A percentile compares a stretch with the other conserved stretches of the same genome.
These are phyloP conservation scores for Pachypsylla venusta DNA, from an alignment of 1,140 invertebrate species.

Conservation along the genomic window DNA sequence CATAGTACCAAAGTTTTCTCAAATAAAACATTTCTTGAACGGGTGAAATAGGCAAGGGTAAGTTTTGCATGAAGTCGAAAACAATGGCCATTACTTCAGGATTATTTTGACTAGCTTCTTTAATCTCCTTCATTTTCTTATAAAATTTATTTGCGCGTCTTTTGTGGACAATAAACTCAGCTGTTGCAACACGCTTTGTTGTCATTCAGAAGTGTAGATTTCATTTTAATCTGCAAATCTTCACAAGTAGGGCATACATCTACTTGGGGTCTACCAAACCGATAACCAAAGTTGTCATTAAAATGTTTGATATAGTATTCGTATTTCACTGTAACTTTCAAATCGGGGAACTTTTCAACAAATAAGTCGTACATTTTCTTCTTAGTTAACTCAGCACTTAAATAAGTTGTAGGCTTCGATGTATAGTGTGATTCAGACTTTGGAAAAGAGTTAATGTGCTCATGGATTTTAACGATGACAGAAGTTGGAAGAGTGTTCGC, in stretches of 20 bases:
- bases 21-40: constrained; percentile 25
- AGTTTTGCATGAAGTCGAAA: constrained; percentile 25
- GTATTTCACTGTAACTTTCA: constrained; percentile 21
- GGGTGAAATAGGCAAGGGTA: constrained; percentile 19
- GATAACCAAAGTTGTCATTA: constrained; percentile 16
- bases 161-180: background rate
- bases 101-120: background rate
- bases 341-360: constrained; percentile 21
- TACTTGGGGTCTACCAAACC: constrained; percentile 20
- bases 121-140: background rate
- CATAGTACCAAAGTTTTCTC: constrained; percentile 20
- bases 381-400: constrained; percentile 24
- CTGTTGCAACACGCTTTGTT: background rate
- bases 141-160: background rate
- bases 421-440: constrained; percentile 15
- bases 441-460: constrained; percentile 15
- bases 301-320: constrained; percentile 22
- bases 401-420: constrained; percentile 23
- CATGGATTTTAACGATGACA: constrained; percentile 12
- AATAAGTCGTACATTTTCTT: constrained; percentile 27
- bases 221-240: constrained; percentile 18
- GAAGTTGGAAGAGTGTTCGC: constrained; percentile 14
- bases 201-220: background rate
- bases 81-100: background rate
- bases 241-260: constrained; percentile 21